phyloP scores from a whole-genome alignment of 2,113 vertebrate species.

The Peucedramus taeniatus region DNA sequence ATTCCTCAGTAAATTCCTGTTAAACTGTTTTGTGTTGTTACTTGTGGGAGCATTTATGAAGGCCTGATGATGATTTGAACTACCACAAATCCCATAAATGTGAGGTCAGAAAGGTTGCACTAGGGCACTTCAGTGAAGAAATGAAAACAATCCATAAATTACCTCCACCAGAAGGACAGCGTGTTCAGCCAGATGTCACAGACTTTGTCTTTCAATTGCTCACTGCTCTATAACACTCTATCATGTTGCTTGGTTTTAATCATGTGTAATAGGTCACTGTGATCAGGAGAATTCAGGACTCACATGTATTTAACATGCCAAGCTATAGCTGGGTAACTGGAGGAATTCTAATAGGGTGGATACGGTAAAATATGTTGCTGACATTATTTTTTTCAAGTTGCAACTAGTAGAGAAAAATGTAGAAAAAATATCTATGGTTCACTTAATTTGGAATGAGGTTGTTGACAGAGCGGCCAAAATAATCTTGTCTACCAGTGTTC shows the following conservation, averaged over 20 bases:
- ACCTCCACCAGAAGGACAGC: conserved; percentile 6
- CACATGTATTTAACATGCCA: not conserved
- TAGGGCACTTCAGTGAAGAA: conserved; percentile 27
- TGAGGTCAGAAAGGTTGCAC: conserved; percentile 49
- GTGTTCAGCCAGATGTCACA: conserved; percentile 25
- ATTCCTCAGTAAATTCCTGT: conserved; percentile 35
- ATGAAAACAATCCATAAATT: conserved; percentile 64
- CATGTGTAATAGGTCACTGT: not conserved
- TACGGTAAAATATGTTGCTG: not conserved
- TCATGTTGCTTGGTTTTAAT: not conserved
- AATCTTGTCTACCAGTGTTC: not conserved
- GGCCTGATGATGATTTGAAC: conserved; percentile 33
- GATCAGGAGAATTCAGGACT: not conserved
- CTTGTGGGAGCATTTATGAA: conserved; percentile 41
- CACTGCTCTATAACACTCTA: not conserved
- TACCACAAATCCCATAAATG: conserved; percentile 16
- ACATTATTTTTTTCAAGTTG: not conserved
- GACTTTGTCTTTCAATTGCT: conserved; percentile 6
- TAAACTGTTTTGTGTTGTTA: conserved; percentile 41
- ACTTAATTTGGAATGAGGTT: not conserved
- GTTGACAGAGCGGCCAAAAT: not conserved
- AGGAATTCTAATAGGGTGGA: not conserved
- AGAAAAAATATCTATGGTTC: not conserved
- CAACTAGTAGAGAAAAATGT: not conserved
- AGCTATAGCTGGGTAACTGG: not conserved